A percentile compares a stretch with the other conserved stretches of the same genome.
Evolutionary conservation across 92 coral and sea anemone species (phyloP).

Genomic region (Isaurus tuberculatus): DNA sequence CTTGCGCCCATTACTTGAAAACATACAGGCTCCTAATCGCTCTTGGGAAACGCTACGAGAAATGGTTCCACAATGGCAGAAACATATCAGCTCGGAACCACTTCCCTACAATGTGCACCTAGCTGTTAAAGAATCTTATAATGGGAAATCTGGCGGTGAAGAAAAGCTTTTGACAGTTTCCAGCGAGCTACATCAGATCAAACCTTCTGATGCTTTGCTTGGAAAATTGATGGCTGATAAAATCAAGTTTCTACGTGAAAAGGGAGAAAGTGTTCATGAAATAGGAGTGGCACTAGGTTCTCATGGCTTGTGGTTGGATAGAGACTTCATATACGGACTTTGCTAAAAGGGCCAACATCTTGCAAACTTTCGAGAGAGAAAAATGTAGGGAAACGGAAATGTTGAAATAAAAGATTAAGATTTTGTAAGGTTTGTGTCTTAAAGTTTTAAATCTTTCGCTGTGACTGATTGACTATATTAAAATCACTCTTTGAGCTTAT

Average conservation of each 20-base stretch:
- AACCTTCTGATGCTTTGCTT: conserved; percentile 45
- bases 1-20: conserved; percentile 53
- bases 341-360: conserved; percentile 22
- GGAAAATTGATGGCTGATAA: conserved; percentile 65
- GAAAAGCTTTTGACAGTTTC: neutral
- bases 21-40: conserved; percentile 51
- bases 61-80: conserved; percentile 66
- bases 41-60: conserved; percentile 66
- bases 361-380: neutral
- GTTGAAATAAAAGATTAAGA: no score
- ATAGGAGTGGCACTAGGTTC: conserved; percentile 62
- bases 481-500: no score
- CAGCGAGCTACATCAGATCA: neutral
- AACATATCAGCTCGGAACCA: conserved; percentile 46
- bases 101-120: conserved; percentile 53
- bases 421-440: no score
- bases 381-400: neutral
- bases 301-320: conserved; percentile 66
- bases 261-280: conserved; percentile 62
- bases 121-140: conserved; percentile 55
- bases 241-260: conserved; percentile 55
- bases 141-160: neutral
- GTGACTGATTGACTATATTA: no score
- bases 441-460: no score
- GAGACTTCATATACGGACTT: conserved; percentile 52